These are phyloP conservation scores for Morus bassanus DNA, from an alignment of 2,797 vertebrate species.

Conservation along the genomic window DNA sequence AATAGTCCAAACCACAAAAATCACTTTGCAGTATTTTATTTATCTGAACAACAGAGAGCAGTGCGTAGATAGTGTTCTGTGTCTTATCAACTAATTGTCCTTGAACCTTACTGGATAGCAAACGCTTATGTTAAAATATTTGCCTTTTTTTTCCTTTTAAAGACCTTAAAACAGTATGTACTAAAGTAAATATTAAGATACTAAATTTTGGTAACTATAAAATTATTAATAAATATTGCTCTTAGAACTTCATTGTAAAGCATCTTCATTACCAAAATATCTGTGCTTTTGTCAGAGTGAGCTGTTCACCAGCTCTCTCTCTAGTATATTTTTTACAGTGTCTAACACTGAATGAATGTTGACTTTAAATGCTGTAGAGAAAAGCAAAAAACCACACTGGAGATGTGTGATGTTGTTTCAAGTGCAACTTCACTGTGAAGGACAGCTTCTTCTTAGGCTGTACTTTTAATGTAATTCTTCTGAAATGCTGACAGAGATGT, in stretches of 20 bases:
- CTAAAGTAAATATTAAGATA: background rate
- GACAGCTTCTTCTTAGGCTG: background rate
- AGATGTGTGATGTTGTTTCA: background rate
- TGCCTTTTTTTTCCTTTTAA: background rate
- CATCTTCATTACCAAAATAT: rapidly evolving
- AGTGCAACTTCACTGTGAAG: background rate
- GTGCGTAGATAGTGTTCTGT: background rate
- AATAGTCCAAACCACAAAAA: background rate
- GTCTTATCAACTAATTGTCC: background rate
- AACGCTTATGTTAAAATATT: background rate
- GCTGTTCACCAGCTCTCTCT: background rate
- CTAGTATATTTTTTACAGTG: background rate
- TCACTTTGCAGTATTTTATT: background rate
- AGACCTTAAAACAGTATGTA: background rate
- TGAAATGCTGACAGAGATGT: background rate
- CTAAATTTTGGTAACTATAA: background rate
- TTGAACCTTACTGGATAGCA: background rate
- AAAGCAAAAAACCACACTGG: background rate
- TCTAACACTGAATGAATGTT: background rate
- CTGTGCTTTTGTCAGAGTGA: background rate
- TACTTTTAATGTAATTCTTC: background rate
- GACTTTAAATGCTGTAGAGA: background rate
- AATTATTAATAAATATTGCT: background rate
- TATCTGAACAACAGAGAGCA: background rate
- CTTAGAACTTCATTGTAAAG: background rate